Evolutionary conservation across 2,113 vertebrate genomes (phyloP).

Genomic region (Diglossa brunneiventris): DNA sequence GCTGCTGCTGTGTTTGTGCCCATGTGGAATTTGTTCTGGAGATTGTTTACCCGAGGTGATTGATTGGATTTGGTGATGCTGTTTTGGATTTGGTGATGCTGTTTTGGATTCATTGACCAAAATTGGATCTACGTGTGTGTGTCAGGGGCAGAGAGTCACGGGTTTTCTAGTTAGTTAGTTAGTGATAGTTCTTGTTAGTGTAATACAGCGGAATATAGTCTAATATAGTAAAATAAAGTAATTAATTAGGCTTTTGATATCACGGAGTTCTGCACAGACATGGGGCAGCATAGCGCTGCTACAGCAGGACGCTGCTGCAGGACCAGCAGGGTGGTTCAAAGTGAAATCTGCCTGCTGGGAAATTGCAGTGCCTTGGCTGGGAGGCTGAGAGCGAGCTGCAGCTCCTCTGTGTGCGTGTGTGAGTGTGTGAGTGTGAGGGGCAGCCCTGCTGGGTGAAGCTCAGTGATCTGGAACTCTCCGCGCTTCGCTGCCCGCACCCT

Average conservation of each 20-base stretch:
- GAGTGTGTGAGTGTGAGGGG: neutral
- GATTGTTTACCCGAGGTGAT: neutral
- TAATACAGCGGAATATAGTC: no score
- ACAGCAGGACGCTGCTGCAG: neutral
- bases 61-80: neutral
- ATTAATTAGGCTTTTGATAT: neutral
- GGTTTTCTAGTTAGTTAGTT: neutral
- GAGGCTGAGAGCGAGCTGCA: neutral
- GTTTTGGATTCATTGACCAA: neutral
- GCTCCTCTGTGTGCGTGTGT: neutral
- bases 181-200: neutral
- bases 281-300: rapidly evolving
- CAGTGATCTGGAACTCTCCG: slow-evolving; percentile 34
- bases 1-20: no score
- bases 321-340: neutral
- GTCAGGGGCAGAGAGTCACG: neutral
- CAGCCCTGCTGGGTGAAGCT: neutral
- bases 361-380: neutral
- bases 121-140: neutral
- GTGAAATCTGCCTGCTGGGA: neutral
- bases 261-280: neutral
- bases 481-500: neutral
- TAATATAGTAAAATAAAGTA: neutral
- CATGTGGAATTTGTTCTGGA: neutral
- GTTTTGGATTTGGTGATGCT: neutral